Evolutionary conservation across 2,113 vertebrate genomes (phyloP), one percentile per base, ranked within the genome.

Genomic region (Anoura caudifer): DNA sequence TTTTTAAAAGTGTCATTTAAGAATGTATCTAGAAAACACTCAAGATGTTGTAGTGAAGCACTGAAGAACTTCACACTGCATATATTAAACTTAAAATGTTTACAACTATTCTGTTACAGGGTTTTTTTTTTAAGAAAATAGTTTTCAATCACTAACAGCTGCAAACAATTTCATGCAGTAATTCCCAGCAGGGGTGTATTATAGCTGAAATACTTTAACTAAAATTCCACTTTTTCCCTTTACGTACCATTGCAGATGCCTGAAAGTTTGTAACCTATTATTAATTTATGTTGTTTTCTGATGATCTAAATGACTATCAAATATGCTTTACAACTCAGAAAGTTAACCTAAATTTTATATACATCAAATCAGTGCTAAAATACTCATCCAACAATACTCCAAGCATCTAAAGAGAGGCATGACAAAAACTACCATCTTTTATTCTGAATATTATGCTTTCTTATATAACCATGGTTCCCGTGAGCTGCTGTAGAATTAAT

Each of bases 91-190:
- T 82, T 73, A 50, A 92, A 93, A 85, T 87, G 79, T 94, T 90
- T 94, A 75, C 67, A 69, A 92, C 77, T 87, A 69, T 87, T 84
- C 63, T 36, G 56, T 67, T 92, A 81, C 41, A 92, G 84, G 81
- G 43, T 61, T 93, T 76, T 75, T 75, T 92, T 92, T 93, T 93
- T 91, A 90, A 92, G 45, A 61, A 97, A 96, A 59, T 69, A 90
- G 61, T 93, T 93, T 95, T 73, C 90, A 97, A 76, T 90, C 52
- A 87, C 92, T 72, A 90, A 87, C 97, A 98, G 96, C 96, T 97
- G 94, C 84, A 95, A 96, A 97, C 92, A 94, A 94, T 95, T 97
- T 93, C 76, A 86, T 76, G 76, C 56, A 92, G 69, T 83, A 93
- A 97, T 92, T 94, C 93, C 89, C 97, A 95, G n/a, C 45, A 97